Conservation (phyloP, 2,888 invertebrate species). For the Eristalis pertinax region DNA sequence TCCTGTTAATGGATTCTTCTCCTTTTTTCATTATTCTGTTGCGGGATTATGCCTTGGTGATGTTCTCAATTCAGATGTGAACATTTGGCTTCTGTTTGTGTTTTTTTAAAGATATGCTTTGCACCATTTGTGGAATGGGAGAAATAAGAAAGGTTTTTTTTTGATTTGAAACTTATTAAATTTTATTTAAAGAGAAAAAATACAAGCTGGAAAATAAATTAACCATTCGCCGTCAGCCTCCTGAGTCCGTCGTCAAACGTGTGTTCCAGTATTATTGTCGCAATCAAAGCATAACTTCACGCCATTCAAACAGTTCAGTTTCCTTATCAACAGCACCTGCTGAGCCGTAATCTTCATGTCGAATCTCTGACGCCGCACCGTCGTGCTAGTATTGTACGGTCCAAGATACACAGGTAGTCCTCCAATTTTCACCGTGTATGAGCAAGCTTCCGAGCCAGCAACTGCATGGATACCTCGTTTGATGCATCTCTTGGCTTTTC, state of each 20-base stretch:
- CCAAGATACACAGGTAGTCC: neutral
- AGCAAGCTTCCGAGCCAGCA: neutral
- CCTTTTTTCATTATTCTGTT: conserved; percentile 24
- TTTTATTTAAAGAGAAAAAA: neutral
- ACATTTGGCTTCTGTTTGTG: conserved; percentile 14
- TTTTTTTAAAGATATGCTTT: too few relatives aligned
- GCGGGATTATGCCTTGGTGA: conserved; percentile 24
- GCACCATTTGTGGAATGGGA: too few relatives aligned
- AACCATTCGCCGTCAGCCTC: neutral
- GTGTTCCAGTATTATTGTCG: neutral
- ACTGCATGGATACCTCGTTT: neutral
- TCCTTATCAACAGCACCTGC: neutral
- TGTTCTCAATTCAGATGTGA: conserved; percentile 16
- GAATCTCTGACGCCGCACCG: neutral
- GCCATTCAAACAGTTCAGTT: neutral
- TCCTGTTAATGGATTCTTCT: conserved; percentile 42
- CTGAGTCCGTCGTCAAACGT: neutral
- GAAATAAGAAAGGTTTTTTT: neutral
- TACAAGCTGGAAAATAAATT: neutral
- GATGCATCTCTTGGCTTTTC: neutral
- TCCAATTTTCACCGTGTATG: neutral
- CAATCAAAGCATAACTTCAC: neutral
- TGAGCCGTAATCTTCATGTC: neutral
- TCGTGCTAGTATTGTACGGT: neutral
- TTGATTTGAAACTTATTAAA: neutral